A percentile compares a stretch with the other conserved stretches of the same genome.
Evolutionary conservation across 2,797 vertebrate species (phyloP).

Genomic region (Hephaestus fuliginosus): DNA sequence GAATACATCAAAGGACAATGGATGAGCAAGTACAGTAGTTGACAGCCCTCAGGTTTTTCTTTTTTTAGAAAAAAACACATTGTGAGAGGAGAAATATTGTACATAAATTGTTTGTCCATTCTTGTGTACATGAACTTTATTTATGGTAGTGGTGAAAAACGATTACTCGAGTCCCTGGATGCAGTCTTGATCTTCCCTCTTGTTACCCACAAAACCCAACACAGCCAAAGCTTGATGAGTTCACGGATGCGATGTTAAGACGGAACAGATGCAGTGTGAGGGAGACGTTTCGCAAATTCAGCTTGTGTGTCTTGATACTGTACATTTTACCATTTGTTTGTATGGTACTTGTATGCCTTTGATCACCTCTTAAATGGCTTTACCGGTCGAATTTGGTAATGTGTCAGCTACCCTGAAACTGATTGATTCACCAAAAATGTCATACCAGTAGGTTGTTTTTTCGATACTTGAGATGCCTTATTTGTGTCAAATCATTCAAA

Average conservation of each 20-base stretch:
- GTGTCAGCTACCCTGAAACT: slow-evolving; percentile 60
- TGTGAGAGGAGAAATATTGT: slow-evolving; percentile 70
- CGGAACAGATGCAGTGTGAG: slow-evolving; percentile 32
- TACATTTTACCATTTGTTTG: slow-evolving; percentile 68
- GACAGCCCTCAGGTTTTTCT: slow-evolving; percentile 80
- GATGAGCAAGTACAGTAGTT: slow-evolving; percentile 56
- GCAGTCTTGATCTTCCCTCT: slow-evolving; percentile 50
- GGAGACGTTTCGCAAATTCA: slow-evolving; percentile 51
- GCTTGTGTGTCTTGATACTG: slow-evolving; percentile 67
- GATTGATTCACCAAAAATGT: slow-evolving; percentile 73
- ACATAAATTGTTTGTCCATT: slow-evolving; percentile 77
- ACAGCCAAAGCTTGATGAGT: slow-evolving; percentile 64
- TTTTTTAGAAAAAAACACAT: slow-evolving; percentile 52
- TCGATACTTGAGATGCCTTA: slow-evolving; percentile 85
- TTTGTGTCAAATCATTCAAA: slow-evolving; percentile 79
- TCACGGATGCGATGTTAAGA: slow-evolving; percentile 3
- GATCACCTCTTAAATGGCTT: slow-evolving; percentile 68
- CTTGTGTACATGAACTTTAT: slow-evolving; percentile 69
- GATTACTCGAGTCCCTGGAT: slow-evolving; percentile 54
- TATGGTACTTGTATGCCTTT: slow-evolving; percentile 70
- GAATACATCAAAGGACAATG: slow-evolving; percentile 55
- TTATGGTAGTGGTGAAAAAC: slow-evolving; percentile 66
- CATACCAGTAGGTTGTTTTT: slow-evolving; percentile 71
- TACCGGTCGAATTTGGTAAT: slow-evolving; percentile 55
- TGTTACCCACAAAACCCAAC: slow-evolving; percentile 50